Evolutionary conservation across 2,113 vertebrate species (phyloP).

Genomic region (Gallinago undulata): DNA sequence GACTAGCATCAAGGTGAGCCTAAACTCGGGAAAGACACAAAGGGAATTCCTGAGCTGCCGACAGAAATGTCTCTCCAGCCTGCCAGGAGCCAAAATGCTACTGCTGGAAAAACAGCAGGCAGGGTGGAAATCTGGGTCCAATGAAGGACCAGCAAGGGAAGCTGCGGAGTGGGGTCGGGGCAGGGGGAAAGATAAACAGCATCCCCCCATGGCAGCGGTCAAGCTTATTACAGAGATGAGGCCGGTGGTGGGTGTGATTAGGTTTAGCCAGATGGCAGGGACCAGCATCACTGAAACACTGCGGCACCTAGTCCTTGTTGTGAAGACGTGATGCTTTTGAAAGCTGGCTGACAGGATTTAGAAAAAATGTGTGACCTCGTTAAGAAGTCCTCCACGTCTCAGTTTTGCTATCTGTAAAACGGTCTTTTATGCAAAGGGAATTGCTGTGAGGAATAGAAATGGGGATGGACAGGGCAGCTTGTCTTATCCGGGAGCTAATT

Average conservation of each 20-base stretch:
- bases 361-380: neutral
- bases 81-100: constrained; percentile 63
- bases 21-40: constrained; percentile 56
- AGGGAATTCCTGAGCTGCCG: constrained; percentile 62
- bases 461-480: neutral
- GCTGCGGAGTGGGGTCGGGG: neutral
- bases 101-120: constrained; percentile 64
- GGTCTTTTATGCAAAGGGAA: neutral
- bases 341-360: neutral
- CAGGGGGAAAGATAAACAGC: constrained; percentile 49
- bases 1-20: constrained; percentile 66
- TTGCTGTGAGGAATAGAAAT: neutral
- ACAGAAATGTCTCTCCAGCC: constrained; percentile 51
- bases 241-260: neutral
- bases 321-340: neutral
- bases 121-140: constrained; percentile 58
- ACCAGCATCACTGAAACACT: neutral
- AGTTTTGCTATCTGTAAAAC: neutral
- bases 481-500: neutral
- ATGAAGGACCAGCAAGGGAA: constrained; percentile 38
- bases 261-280: neutral
- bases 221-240: constrained; percentile 15
- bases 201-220: neutral
- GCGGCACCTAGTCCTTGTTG: neutral
- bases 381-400: neutral